Evolutionary conservation across 2,888 invertebrate genomes (phyloP).

Genomic region (Drosophila atripex): DNA sequence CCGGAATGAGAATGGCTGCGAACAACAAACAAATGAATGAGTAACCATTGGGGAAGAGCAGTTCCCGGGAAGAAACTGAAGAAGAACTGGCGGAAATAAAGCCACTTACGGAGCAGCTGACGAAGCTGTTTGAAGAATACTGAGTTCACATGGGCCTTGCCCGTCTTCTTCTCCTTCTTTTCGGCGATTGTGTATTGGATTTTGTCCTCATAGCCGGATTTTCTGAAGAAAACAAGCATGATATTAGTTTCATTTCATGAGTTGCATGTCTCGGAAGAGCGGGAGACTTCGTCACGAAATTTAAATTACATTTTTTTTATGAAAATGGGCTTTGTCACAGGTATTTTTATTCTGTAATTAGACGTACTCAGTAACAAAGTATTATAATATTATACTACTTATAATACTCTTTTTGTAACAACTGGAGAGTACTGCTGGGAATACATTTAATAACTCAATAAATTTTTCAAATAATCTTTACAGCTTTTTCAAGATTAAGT

Average conservation of each 20-base stretch:
- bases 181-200: constrained; percentile 92
- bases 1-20: constrained; percentile 90
- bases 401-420: too few relatives aligned
- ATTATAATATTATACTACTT: too few relatives aligned
- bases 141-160: constrained; percentile 91
- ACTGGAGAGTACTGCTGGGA: too few relatives aligned
- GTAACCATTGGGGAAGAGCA: not conserved
- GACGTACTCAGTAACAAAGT: too few relatives aligned
- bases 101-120: constrained; percentile 85
- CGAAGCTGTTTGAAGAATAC: constrained; percentile 89
- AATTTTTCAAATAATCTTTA: too few relatives aligned
- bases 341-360: not conserved
- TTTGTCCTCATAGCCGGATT: constrained; percentile 87
- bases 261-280: too few relatives aligned
- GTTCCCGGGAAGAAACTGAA: too few relatives aligned
- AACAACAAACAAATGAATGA: not conserved
- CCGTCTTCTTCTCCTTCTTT: constrained; percentile 85
- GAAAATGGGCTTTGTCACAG: not conserved
- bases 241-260: too few relatives aligned
- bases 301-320: not conserved
- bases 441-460: too few relatives aligned
- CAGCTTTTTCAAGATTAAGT: too few relatives aligned
- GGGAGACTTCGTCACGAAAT: too few relatives aligned
- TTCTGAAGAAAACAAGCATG: constrained; percentile 79
- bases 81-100: too few relatives aligned